Evolutionary conservation across 92 coral and sea anemone genomes (phyloP), one percentile per base, ranked within the genome.

Genomic region (Paragorgia papillata): DNA sequence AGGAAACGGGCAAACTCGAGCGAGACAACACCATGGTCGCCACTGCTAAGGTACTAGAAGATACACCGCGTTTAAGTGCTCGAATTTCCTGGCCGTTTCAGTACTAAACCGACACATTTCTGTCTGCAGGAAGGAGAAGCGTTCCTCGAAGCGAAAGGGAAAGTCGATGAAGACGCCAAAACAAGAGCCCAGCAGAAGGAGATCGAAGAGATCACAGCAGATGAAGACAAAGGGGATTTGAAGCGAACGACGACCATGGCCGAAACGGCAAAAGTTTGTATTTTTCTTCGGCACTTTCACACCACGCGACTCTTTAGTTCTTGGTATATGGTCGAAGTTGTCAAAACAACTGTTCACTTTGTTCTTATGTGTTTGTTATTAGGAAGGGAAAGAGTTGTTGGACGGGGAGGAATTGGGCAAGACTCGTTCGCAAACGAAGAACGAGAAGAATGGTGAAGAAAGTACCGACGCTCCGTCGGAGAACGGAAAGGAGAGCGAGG

Each of bases 311-410:
- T 4, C 43, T 51, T 51, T 51, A 5, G 58, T 22, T 28, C 30
- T 8, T 22, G 31, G 17, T 22, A 14, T 79, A 24, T 33, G 48
- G 48, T 14, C 55, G 12, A 27, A 44, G 73, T 61, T 70, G 65
- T 41, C 40, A 10, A 26, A 51, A 15, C 51, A 39, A 68, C 75
- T 53, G 43, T 25, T 20, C 9, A 46, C 74, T 0, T 54, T 0
- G 40, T 51, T 17, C 28, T 35, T 57, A n/a, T 24, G 57, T 62
- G 13, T 74, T 27, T 34, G 56, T 74, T 50, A 35, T 54, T 53
- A 93, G 97, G 97, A 93, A 85, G 97, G 97, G 33, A 86, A 77
- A 50, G 97, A 93, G 55, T 59, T 93, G 62, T 83, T 93, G 49
- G 92, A 85, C 71, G 97, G 90, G 24, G 91, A 90, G 57, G 96